A percentile compares a stretch with the other conserved stretches of the same genome.
Evolutionary conservation across 2,888 invertebrate genomes (phyloP).

Genomic region (Chalcosyrphus nemorum): DNA sequence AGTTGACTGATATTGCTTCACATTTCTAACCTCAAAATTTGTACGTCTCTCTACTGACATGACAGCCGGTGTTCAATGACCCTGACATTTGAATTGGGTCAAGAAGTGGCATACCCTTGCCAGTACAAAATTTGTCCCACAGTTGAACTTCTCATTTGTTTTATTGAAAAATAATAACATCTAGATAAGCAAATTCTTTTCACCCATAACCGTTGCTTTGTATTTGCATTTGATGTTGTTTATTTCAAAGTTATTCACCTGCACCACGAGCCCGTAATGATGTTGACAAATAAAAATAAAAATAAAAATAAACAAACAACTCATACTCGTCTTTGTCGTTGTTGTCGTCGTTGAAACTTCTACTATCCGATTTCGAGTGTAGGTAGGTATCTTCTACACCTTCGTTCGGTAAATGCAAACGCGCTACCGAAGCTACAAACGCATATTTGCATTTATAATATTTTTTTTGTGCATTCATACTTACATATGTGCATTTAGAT

Average conservation of each 20-base stretch:
- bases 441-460: conserved; percentile 53
- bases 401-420: conserved; percentile 28
- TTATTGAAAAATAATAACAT: background rate
- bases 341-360: background rate
- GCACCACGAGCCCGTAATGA: conserved; percentile 10
- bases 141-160: background rate
- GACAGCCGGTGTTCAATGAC: no score
- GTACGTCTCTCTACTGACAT: no score
- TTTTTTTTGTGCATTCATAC: conserved; percentile 28
- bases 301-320: conserved; percentile 36
- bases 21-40: no score
- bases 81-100: no score
- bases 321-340: background rate
- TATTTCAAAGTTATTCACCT: background rate
- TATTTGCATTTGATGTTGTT: background rate
- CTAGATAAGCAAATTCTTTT: background rate
- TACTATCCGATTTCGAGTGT: background rate
- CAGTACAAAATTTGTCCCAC: background rate
- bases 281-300: no score
- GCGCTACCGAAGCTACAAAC: conserved; percentile 30
- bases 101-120: background rate
- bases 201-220: background rate
- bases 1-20: no score
- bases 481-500: background rate
- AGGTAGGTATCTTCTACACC: conserved; percentile 5